A percentile compares a stretch with the other conserved stretches of the same genome.
These are phyloP conservation scores for Mycetomoellerius zeteki DNA, from an alignment of 1,140 invertebrate species.

Conservation along the genomic window DNA sequence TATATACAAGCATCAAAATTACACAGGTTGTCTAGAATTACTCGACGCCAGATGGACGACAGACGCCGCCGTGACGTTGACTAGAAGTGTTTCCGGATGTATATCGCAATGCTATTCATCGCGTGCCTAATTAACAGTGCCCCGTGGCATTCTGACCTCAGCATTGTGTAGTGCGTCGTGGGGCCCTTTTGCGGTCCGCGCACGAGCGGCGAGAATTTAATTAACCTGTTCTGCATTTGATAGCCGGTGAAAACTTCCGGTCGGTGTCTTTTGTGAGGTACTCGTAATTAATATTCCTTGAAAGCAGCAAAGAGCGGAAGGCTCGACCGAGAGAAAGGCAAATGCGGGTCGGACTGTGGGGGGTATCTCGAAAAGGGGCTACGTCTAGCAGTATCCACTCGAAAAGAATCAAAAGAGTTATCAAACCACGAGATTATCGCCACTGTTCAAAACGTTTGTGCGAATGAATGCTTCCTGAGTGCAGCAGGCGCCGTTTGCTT, in stretches of 20 bases:
- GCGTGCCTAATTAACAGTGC: slow-evolving; percentile 79
- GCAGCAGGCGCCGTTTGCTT: slow-evolving; percentile 1
- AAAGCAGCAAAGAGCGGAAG: slow-evolving; percentile 61
- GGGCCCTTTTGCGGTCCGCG: slow-evolving; percentile 63
- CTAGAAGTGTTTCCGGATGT: slow-evolving; percentile 75
- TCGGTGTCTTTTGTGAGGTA: slow-evolving; percentile 77
- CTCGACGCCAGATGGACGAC: slow-evolving; percentile 12
- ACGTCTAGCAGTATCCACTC: slow-evolving; percentile 27
- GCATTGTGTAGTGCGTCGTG: slow-evolving; percentile 65
- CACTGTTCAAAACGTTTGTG: slow-evolving; percentile 48
- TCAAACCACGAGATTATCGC: slow-evolving; percentile 67
- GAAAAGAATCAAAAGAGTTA: slow-evolving; percentile 68
- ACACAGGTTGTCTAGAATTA: neutral
- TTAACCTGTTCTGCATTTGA: slow-evolving; percentile 84
- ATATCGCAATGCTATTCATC: slow-evolving; percentile 75
- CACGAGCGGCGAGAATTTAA: slow-evolving; percentile 81
- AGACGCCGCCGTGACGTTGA: slow-evolving; percentile 52
- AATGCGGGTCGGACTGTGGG: slow-evolving; percentile 29
- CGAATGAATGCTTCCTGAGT: neutral
- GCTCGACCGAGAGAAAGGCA: slow-evolving; percentile 42
- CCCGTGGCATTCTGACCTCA: slow-evolving; percentile 57
- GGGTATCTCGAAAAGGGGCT: slow-evolving; percentile 39
- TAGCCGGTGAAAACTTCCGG: slow-evolving; percentile 79
- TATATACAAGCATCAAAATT: neutral
- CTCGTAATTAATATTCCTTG: slow-evolving; percentile 81